Base-by-base conservation (phyloP, 1,140 invertebrate species). In the Liolophura sinensis region DNA sequence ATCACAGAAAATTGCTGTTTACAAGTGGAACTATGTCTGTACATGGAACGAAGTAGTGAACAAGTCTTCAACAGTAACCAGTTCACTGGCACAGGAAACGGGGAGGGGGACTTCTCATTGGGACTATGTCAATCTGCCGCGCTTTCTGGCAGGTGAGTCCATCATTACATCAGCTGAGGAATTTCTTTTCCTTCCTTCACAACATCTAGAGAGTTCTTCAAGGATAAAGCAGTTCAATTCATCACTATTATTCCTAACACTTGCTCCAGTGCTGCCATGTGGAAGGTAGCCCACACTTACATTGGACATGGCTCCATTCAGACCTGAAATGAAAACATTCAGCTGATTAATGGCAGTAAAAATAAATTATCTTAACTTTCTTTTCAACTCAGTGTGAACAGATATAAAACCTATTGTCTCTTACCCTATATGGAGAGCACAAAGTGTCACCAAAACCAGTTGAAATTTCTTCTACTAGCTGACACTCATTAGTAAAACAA, bases 191-290 rank as follows among this genome's bases (percentile, higher is more conserved):
- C 81, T 69, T 48, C 79, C 71, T 61, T 82, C 86, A 73, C 68
- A 72, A 73, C 92, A 90, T 62, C 91, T 87, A 64, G 90, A 89
- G 77, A 91, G 90, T 85, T 92, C 91, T 73, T 90, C 91, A 73
- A 88, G 88, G 78, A 92, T 91, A 82, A 92, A 92, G 70, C 90
- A 87, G 82, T 89, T 91, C 65, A 92, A 84, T 79, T 92, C 91
- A 46, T 89, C 86, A 22, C 85, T 74, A 66, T 74, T 72, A 67
- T 69, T 68, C 72, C 71, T 73, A 68, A 74, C 73, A 56, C 67
- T 31, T 50, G 63, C 52, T 62, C 60, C 64, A 60, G 55, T 49
- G n/a, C 67, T 57, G 40, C 65, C 64, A 56, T 67, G 64, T 59
- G 68, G 60, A 51, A 64, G 64, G 58, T 77, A 81, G n/a, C 76